phyloP scores from a whole-genome alignment of 2,113 vertebrate species.

The Cygnus buccinator region DNA sequence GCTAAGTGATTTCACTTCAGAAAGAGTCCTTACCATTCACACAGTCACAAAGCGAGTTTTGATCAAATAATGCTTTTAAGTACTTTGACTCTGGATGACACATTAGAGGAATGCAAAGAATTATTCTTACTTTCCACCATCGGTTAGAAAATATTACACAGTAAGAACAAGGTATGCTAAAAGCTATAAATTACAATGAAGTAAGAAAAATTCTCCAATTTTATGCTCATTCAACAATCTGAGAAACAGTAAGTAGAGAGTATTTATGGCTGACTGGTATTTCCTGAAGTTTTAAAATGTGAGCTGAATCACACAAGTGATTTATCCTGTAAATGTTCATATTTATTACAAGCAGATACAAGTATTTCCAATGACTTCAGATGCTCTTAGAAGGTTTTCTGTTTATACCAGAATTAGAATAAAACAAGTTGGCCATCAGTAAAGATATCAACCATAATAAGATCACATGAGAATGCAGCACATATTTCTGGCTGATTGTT shows the following conservation, averaged over 20 bases:
- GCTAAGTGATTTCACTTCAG: not conserved
- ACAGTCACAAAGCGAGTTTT: not conserved
- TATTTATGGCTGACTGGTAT: not conserved
- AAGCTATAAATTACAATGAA: not conserved
- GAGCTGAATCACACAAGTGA: not conserved
- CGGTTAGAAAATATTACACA: not conserved
- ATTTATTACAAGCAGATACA: not conserved
- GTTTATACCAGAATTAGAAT: not conserved
- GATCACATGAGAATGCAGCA: not conserved
- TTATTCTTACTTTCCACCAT: not conserved
- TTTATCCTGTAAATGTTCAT: not conserved
- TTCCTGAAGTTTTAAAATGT: not conserved
- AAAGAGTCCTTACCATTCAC: not conserved
- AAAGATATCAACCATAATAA: not conserved
- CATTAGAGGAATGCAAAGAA: not conserved
- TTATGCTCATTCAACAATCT: not conserved
- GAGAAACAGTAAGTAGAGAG: not conserved
- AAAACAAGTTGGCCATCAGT: not conserved
- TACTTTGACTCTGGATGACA: not conserved
- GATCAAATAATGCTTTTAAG: constrained; percentile 20
- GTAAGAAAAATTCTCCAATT: not conserved
- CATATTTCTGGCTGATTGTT: not conserved
- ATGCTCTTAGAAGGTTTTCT: not conserved
- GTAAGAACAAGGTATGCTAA: not conserved
- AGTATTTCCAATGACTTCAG: not conserved